These are phyloP conservation scores for Capitella teleta DNA, from an alignment of 1,140 invertebrate species.

Conservation along the genomic window DNA sequence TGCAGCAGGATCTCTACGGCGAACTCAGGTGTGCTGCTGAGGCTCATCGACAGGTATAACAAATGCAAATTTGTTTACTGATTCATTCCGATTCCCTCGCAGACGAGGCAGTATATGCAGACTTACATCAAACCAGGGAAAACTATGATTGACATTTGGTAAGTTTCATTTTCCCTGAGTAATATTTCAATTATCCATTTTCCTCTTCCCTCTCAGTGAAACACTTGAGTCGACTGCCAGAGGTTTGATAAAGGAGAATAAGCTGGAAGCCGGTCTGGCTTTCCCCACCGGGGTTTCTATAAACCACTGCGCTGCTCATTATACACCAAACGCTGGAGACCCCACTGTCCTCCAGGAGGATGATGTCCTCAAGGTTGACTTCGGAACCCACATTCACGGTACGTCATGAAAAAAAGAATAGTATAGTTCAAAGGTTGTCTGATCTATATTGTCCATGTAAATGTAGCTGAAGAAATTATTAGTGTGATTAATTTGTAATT, in stretches of 20 bases:
- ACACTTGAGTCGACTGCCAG: conserved; percentile 85
- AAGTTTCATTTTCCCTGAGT: conserved; percentile 15
- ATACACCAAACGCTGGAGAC: conserved; percentile 98
- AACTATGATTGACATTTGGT: conserved; percentile 98
- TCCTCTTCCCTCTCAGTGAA: conserved; percentile 49
- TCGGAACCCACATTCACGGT: conserved; percentile 97
- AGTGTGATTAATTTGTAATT: too few species aligned
- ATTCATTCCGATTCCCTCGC: conserved; percentile 22
- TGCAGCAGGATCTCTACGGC: conserved; percentile 71
- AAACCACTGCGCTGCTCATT: conserved; percentile 98
- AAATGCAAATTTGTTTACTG: too few species aligned
- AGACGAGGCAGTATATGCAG: conserved; percentile 82
- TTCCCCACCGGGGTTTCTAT: conserved; percentile 98
- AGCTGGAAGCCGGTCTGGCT: conserved; percentile 87
- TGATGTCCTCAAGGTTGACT: conserved; percentile 99
- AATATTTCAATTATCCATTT: not conserved
- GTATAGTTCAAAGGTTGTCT: too few species aligned
- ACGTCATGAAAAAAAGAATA: too few species aligned
- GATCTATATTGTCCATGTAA: too few species aligned
- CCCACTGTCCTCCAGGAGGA: conserved; percentile 85
- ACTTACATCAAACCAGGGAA: conserved; percentile 92
- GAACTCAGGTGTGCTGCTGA: conserved; percentile 92
- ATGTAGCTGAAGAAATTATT: too few species aligned
- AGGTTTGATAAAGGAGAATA: conserved; percentile 86
- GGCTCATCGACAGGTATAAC: conserved; percentile 79